Evolutionary conservation across 2,113 vertebrate species (phyloP).

Genomic region (Pseudorasbora parva): DNA sequence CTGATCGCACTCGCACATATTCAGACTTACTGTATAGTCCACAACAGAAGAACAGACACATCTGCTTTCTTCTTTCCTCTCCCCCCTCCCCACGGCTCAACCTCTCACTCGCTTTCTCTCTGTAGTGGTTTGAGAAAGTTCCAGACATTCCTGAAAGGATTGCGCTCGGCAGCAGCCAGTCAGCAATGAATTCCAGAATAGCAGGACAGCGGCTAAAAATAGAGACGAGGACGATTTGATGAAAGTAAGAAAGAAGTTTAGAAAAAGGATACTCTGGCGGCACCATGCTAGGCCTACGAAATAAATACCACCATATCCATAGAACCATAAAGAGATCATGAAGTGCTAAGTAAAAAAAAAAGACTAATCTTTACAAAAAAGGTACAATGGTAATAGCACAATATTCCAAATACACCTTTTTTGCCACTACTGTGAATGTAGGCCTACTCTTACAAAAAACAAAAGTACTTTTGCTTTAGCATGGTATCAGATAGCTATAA

Average conservation of each 20-base stretch:
- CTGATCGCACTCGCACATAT: not conserved
- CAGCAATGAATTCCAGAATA: conserved; percentile 83
- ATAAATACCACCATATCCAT: not conserved
- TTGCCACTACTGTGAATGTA: too few relatives aligned
- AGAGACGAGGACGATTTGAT: conserved; percentile 66
- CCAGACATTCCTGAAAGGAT: conserved; percentile 82
- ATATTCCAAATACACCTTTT: too few relatives aligned
- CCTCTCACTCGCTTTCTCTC: conserved; percentile 53
- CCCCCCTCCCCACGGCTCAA: not conserved
- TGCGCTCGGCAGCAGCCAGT: conserved; percentile 77
- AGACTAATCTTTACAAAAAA: too few relatives aligned
- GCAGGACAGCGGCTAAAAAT: conserved; percentile 80
- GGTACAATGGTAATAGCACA: too few relatives aligned
- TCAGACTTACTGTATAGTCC: not conserved
- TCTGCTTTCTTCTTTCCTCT: conserved; percentile 20
- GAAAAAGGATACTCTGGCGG: not conserved
- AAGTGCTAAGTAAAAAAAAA: not conserved
- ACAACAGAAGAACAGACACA: conserved; percentile 35
- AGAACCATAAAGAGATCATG: not conserved
- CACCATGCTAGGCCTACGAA: not conserved
- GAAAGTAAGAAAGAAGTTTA: conserved; percentile 9
- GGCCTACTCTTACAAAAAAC: too few relatives aligned
- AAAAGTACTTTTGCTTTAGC: too few relatives aligned
- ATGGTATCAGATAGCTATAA: too few relatives aligned
- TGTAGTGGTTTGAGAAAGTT: conserved; percentile 78